These are phyloP conservation scores for Shinisaurus crocodilurus DNA, from an alignment of 2,113 vertebrate species.

Conservation along the genomic window DNA sequence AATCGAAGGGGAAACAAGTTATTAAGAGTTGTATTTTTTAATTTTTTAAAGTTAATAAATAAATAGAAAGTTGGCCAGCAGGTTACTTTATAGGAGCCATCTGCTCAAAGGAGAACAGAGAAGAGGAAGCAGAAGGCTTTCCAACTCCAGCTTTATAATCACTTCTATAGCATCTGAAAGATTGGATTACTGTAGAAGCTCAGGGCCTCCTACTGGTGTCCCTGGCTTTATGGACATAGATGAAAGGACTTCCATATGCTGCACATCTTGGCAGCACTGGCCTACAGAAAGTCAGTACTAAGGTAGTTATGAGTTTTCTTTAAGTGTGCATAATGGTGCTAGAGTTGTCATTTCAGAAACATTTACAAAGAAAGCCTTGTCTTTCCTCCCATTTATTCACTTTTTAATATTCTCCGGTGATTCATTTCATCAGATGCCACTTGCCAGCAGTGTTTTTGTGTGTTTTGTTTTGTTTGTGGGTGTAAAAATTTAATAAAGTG, in stretches of 20 bases:
- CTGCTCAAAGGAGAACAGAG: not conserved
- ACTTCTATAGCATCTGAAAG: not conserved
- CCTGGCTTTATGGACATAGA: not conserved
- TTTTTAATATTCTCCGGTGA: conserved; percentile 37
- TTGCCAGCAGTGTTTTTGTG: not conserved
- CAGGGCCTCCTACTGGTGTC: not conserved
- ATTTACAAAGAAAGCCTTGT: not conserved
- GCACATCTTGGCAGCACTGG: not conserved
- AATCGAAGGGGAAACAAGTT: too few species aligned
- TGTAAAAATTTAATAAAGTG: conserved; percentile 28
- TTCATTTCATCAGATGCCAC: conserved; percentile 35
- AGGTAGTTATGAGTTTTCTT: conserved; percentile 23
- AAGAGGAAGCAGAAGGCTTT: not conserved
- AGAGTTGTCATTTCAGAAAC: conserved; percentile 29
- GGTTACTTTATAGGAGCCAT: not conserved
- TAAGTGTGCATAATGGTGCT: conserved; percentile 1
- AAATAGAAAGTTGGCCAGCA: not conserved
- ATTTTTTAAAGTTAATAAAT: not conserved
- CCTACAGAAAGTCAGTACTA: not conserved
- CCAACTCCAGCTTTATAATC: not conserved
- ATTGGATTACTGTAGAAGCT: not conserved
- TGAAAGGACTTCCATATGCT: not conserved
- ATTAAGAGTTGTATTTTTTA: too few species aligned
- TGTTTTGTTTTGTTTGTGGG: conserved; percentile 11
- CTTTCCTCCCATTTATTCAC: conserved; percentile 10